A percentile compares a stretch with the other conserved stretches of the same genome.
Evolutionary conservation across 2,888 invertebrate genomes (phyloP).

Genomic region (Schizaphis graminum): DNA sequence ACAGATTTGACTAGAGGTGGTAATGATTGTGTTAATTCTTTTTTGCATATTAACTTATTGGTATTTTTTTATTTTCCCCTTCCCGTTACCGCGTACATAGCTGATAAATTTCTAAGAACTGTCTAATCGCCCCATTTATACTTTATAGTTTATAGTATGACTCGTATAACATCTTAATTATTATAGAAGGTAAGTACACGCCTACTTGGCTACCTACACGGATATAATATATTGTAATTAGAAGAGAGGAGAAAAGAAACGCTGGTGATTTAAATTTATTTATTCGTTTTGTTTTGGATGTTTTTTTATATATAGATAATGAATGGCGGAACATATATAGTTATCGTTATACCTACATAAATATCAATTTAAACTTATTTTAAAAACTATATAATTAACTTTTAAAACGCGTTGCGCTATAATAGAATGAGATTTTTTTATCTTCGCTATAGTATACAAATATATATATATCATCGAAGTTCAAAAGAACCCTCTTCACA

Average conservation of each 20-base stretch:
- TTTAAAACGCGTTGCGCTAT: slow-evolving; percentile 25
- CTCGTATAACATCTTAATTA: neutral
- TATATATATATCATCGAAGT: neutral
- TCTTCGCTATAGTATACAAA: neutral
- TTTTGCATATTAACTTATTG: neutral
- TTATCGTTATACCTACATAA: slow-evolving; percentile 11
- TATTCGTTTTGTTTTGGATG: neutral
- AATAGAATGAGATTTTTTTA: neutral
- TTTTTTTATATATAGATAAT: neutral
- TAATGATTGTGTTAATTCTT: neutral
- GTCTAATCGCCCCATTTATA: neutral
- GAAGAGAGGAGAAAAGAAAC: neutral
- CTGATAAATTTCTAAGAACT: neutral
- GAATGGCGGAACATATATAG: neutral
- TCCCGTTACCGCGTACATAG: neutral
- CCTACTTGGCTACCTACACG: slow-evolving; percentile 8
- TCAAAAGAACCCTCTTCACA: neutral
- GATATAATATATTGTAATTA: slow-evolving; percentile 14
- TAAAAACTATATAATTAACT: slow-evolving; percentile 36
- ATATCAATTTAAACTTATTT: slow-evolving; percentile 37
- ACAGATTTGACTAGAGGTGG: too few species aligned
- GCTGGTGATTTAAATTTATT: neutral
- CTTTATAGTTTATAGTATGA: neutral
- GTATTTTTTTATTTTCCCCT: neutral
- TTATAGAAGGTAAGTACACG: neutral